Percentiles rank a stretch among this genome's conserved stretches.
These are phyloP conservation scores for Cabera pusaria DNA, from an alignment of 2,888 invertebrate genomes.

Conservation along the genomic window DNA sequence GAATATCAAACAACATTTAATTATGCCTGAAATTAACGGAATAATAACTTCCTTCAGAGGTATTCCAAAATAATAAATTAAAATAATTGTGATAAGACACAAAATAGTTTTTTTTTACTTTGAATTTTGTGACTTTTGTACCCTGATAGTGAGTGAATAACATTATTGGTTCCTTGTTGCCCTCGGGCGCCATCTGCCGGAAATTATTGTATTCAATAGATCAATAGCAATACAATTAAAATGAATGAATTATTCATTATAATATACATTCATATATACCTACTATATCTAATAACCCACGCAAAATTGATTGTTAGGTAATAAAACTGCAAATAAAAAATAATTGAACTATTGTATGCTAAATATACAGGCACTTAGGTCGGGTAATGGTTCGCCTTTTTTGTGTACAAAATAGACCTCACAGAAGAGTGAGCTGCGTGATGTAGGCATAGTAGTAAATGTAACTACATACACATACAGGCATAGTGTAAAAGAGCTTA, in stretches of 20 bases:
- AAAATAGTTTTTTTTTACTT: too few relatives aligned
- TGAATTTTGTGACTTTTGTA: too few relatives aligned
- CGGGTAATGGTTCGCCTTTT: conserved; percentile 57
- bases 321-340: conserved; percentile 58
- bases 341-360: conserved; percentile 73
- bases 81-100: too few relatives aligned
- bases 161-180: too few relatives aligned
- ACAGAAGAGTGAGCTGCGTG: conserved; percentile 41
- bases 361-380: conserved; percentile 62
- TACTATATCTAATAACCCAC: conserved; percentile 28
- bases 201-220: background rate
- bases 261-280: conserved; percentile 19
- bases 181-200: conserved; percentile 1
- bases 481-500: too few relatives aligned
- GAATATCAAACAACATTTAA: too few relatives aligned
- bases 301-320: conserved; percentile 42
- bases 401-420: conserved; percentile 74
- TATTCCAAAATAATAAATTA: too few relatives aligned
- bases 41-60: too few relatives aligned
- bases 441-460: conserved; percentile 11
- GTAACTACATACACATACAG: too few relatives aligned
- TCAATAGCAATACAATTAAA: conserved; percentile 11
- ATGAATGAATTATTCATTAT: conserved; percentile 5
- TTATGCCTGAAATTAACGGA: too few relatives aligned
- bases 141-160: too few relatives aligned